These are phyloP conservation scores for Gephyroberyx darwinii DNA, from an alignment of 2,797 vertebrate species.

Conservation along the genomic window DNA sequence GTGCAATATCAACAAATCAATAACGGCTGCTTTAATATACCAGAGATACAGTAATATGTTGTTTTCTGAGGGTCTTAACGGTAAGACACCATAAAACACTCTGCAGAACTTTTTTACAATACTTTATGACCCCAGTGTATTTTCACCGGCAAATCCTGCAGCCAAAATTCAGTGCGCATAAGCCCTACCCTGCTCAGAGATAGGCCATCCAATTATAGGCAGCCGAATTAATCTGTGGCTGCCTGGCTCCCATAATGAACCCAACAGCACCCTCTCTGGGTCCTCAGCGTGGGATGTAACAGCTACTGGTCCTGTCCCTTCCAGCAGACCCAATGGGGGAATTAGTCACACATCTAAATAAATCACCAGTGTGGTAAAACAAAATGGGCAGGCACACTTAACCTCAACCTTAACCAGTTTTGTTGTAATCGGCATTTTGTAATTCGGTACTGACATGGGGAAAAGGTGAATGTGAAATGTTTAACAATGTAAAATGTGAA, in stretches of 20 bases:
- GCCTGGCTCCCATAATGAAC: constrained; percentile 69
- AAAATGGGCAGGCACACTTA: constrained; percentile 25
- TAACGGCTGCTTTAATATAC: neutral
- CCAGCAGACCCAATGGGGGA: constrained; percentile 45
- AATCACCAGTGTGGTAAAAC: constrained; percentile 40
- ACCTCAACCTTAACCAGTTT: constrained; percentile 22
- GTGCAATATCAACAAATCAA: neutral
- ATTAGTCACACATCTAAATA: constrained; percentile 53
- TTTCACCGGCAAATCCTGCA: constrained; percentile 51
- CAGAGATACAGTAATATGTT: constrained; percentile 6
- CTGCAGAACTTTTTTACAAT: constrained; percentile 9
- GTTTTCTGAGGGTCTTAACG: neutral
- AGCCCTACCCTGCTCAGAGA: constrained; percentile 63
- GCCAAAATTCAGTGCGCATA: constrained; percentile 56
- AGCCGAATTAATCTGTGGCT: constrained; percentile 68
- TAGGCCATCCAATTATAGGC: constrained; percentile 71
- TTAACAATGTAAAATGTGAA: neutral
- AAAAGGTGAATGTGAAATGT: constrained; percentile 9
- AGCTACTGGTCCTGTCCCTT: constrained; percentile 37
- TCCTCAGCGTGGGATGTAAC: constrained; percentile 42
- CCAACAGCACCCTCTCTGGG: constrained; percentile 80
- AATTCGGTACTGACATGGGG: constrained; percentile 13
- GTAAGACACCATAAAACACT: neutral
- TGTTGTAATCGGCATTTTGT: constrained; percentile 31
- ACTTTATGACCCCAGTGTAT: constrained; percentile 28